Base-by-base conservation (phyloP, 1,140 invertebrate genomes). In the Theocolax elegans region DNA sequence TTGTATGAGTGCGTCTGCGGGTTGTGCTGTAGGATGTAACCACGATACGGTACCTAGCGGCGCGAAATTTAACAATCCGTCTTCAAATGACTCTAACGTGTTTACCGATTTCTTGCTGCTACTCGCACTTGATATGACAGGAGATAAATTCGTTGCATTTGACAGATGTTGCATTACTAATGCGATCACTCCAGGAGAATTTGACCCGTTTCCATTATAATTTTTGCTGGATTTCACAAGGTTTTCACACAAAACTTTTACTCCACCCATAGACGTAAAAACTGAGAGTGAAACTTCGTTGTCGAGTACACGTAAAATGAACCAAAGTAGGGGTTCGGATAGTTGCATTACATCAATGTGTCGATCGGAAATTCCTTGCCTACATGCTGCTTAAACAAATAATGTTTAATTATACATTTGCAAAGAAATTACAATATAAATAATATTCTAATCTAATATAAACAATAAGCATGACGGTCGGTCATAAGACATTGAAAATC, bases 11-110 rank as follows among this genome's bases (percentile, higher is more conserved):
- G 95, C 92, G 80, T 96, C 94, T 0, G 94, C 93, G 8, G 95
- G 91, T 81, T 95, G 94, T 4, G 94, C 93, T 15, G 93, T 94
- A 7, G 93, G 92, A 83, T 94, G 95, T 70, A 91, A 90, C 74
- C 92, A 94, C 2, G 91, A 89, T 60, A 95, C 93, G 3, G 90
- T 90, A 13, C 93, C 92, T 23, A 95, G 87, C 1, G 95, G 95
- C 19, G 95, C 95, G 85, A 97, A 96, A 83, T 97, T 97, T 15
- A 95, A 86, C 3, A 96, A 82, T 1, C 93, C 92, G 76, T 91
- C 89, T 8, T 91, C 88, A 10, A 84, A 80, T 1, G 82, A 72
- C 27, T 88, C 87, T 0, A 82, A n/a, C 15, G 83, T 84, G 21
- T 87, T 88, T 31, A 87, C 81, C 1, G 84, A 79, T 77, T 91